Evolutionary conservation across 2,888 invertebrate species (phyloP), one percentile per base, ranked within the genome.

Genomic region (Macrosoma leucophasiata): DNA sequence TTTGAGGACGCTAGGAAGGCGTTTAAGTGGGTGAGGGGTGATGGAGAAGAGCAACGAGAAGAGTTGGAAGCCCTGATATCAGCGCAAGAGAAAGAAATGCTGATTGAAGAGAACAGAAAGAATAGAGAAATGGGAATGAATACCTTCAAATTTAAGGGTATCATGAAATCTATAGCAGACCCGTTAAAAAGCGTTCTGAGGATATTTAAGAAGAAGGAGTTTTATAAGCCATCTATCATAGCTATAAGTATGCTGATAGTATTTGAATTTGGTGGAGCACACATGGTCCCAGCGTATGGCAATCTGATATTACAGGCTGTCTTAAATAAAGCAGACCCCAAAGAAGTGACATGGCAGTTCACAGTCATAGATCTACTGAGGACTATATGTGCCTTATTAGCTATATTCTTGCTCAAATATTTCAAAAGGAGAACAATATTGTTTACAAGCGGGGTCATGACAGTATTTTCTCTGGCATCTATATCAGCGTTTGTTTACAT

Each of bases 301-400:
- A 82, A 78, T 46, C 58, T 64, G n/a, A 82, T 84, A 17, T 56
- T 84, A 1, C 68, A 71, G 55, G 65, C 72, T 1, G 73, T 82
- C 17, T 55, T 84, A 29, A 52, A 79, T 18, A 82, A 81, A 44
- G 41, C 55, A 0, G 52, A 67, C 1, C 55, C 69, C 0, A 67
- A 65, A 19, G 73, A 82, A 13, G 81, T 84, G 0, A 66, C 74
- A 4, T 81, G 77, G 64, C 89, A 89, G 39, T 90, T 90, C 29
- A 82, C 91, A 10, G 69, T 89, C 2, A 85, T 91, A 43, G 92
- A 91, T 43, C 46, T 86, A n/a, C 73, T 90, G 1, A 77, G 91
- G 27, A 79, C 90, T 1, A 34, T 88, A 1, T 87, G 88, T 51
- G 89, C 90, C 0, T 77, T 88, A 13, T 42, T 89, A 8, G 88